These are phyloP conservation scores for Cordylochernes scorpioides DNA, from an alignment of 2,888 invertebrate species.

Conservation along the genomic window DNA sequence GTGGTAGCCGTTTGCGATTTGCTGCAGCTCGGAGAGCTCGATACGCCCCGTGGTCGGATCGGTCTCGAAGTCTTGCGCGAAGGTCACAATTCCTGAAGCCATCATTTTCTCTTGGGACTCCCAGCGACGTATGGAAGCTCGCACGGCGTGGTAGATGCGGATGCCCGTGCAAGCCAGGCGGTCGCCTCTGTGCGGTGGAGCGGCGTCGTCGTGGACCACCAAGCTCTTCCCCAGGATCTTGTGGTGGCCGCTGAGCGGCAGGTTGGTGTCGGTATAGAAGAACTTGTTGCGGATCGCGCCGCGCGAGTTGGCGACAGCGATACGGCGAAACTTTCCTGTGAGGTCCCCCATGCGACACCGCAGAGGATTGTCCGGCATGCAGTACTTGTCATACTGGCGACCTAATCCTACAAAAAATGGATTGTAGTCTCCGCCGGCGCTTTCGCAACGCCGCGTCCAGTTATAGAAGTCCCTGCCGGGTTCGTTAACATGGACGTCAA, in stretches of 20 bases:
- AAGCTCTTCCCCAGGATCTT: conserved; percentile 33
- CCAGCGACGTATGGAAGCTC: conserved; percentile 11
- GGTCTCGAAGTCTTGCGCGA: conserved; percentile 58
- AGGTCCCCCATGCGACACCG: conserved; percentile 39
- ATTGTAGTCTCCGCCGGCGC: conserved; percentile 46
- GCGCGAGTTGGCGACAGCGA: conserved; percentile 10
- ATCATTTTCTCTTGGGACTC: too few species aligned
- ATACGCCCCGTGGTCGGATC: conserved; percentile 52
- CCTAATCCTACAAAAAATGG: conserved; percentile 34
- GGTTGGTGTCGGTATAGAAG: conserved; percentile 45
- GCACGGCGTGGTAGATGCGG: conserved; percentile 10
- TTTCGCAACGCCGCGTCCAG: conserved; percentile 43
- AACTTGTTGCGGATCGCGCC: conserved; percentile 18
- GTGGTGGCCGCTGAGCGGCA: conserved; percentile 45
- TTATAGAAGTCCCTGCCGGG: conserved; percentile 69
- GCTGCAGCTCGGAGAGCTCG: conserved; percentile 38
- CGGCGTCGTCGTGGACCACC: conserved; percentile 61
- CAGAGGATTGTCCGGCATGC: conserved; percentile 12
- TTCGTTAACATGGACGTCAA: conserved; percentile 47
- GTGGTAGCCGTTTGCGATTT: conserved; percentile 40
- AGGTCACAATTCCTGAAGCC: conserved; percentile 23
- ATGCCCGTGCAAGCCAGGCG: conserved; percentile 55
- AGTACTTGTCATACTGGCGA: conserved; percentile 13
- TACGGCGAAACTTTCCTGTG: conserved; percentile 16
- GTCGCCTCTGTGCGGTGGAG: conserved; percentile 61